phyloP scores from a whole-genome alignment of 2,797 vertebrate species.

The Brotula barbata region DNA sequence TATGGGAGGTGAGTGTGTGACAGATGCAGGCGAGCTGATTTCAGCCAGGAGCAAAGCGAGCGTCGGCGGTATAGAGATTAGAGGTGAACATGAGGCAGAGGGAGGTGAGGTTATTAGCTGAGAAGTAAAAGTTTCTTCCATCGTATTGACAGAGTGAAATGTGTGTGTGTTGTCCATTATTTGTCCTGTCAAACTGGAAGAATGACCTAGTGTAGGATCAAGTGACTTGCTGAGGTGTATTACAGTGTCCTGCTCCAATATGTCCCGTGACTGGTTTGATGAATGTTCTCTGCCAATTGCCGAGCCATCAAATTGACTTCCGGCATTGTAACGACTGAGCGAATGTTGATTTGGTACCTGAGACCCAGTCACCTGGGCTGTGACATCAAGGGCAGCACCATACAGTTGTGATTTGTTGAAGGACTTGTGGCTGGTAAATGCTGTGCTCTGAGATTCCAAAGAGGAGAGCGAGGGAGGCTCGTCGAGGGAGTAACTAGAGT shows the following conservation, averaged over 20 bases:
- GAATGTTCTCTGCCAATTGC: slow-evolving; percentile 20
- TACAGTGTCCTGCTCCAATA: not conserved
- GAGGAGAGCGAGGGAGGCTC: slow-evolving; percentile 21
- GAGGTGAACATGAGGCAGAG: not conserved
- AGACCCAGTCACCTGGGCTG: slow-evolving; percentile 1
- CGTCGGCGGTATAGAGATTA: not conserved
- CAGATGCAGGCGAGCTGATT: slow-evolving; percentile 1
- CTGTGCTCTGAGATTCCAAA: not conserved
- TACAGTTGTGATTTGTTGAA: not conserved
- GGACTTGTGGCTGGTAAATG: not conserved
- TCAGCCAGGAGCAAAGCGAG: not conserved
- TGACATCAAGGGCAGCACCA: slow-evolving; percentile 6
- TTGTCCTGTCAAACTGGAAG: slow-evolving; percentile 25
- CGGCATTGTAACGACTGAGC: not conserved
- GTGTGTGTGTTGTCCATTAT: slow-evolving; percentile 9
- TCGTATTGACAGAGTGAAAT: slow-evolving; percentile 8
- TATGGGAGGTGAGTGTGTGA: not conserved
- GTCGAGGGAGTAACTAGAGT: slow-evolving; percentile 52
- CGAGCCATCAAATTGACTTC: not conserved
- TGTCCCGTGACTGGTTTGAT: slow-evolving; percentile 14
- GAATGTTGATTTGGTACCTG: slow-evolving; percentile 24
- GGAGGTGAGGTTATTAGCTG: not conserved
- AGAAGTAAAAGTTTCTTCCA: not conserved
- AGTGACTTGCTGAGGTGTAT: slow-evolving; percentile 14
- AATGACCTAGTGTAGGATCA: slow-evolving; percentile 3